Evolutionary conservation across 2,113 vertebrate genomes (phyloP), one percentile per base, ranked within the genome.

Genomic region (Rhinolophus ferrumequinum): DNA sequence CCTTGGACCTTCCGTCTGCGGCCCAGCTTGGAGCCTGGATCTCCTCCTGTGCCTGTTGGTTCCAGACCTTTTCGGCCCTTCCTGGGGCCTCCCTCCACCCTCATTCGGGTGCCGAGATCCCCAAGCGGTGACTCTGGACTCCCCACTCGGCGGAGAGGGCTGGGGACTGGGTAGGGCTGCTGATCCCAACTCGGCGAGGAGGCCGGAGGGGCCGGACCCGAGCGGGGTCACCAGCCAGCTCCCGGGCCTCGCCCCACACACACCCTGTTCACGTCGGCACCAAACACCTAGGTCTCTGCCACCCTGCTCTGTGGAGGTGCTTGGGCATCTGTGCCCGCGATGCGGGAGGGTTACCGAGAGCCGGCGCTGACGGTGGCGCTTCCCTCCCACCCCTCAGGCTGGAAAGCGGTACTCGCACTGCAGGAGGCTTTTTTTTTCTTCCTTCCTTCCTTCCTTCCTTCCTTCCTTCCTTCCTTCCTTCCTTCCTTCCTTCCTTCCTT

Each of bases 21-120:
- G 56, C 35, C 13, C 2, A 14, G 0, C 28, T 22, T n/a, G 87
- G 58, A 83, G 64, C 33, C 47, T 10, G 69, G 47, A 54, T 4
- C 54, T 56, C 28, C 38, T 58, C 33, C 19, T 8, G 16, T 12
- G 64, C 50, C n/a, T 44, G 52, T 75, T 83, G 84, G 90, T 86
- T 96, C 95, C 97, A 0, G 10, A 2, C 8, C 0, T 41, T 2
- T 0, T 76, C 79, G 50, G 84, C 90, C 90, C 87, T 80, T 93
- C 56, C 64, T 69, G 66, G 38, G 96, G 87, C 81, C 89, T 96
- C 28, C 1, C 67, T 95, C 90, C 75, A 52, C 94, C 96, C 88
- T 93, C 62, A 54, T 54, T 93, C 10, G 28, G 88, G 96, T 66
- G 94, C 92, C 69, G 1, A 30, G 93, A 89, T 77, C 88, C 94